phyloP scores from a whole-genome alignment of 2,113 vertebrate species.

The Dissostichus mawsoni region DNA sequence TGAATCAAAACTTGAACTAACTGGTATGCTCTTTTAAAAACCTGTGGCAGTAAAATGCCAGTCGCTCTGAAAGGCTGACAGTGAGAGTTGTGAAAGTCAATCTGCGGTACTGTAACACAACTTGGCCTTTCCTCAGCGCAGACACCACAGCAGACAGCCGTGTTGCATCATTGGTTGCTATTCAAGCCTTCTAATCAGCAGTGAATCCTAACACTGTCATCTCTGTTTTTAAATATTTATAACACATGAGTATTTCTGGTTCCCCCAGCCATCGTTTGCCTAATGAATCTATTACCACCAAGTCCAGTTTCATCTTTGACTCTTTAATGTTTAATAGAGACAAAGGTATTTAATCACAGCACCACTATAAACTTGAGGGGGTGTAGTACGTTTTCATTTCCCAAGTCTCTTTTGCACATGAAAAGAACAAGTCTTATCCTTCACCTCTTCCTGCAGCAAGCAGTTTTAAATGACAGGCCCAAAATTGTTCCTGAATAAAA shows the following conservation, averaged over 20 bases:
- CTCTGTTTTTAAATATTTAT: conserved; percentile 72
- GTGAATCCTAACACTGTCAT: conserved; percentile 52
- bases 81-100: conserved; percentile 12
- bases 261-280: conserved; percentile 33
- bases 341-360: conserved; percentile 20
- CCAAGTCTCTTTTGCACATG: not conserved
- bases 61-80: conserved; percentile 24
- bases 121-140: conserved; percentile 46
- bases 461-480: conserved; percentile 37
- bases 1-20: not conserved
- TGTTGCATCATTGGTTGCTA: conserved; percentile 56
- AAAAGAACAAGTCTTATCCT: not conserved
- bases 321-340: conserved; percentile 49
- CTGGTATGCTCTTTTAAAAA: not conserved
- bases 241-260: conserved; percentile 62
- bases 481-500: conserved; percentile 28
- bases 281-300: conserved; percentile 45
- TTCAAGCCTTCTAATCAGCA: conserved; percentile 53
- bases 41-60: not conserved
- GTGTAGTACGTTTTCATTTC: conserved; percentile 13
- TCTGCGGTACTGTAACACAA: conserved; percentile 39
- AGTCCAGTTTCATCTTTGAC: conserved; percentile 37
- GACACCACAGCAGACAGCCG: conserved; percentile 51
- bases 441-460: conserved; percentile 23
- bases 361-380: not conserved